A percentile compares a stretch with the other conserved stretches of the same genome.
Evolutionary conservation across 2,113 vertebrate species (phyloP).

Genomic region (Bombycilla garrulus): DNA sequence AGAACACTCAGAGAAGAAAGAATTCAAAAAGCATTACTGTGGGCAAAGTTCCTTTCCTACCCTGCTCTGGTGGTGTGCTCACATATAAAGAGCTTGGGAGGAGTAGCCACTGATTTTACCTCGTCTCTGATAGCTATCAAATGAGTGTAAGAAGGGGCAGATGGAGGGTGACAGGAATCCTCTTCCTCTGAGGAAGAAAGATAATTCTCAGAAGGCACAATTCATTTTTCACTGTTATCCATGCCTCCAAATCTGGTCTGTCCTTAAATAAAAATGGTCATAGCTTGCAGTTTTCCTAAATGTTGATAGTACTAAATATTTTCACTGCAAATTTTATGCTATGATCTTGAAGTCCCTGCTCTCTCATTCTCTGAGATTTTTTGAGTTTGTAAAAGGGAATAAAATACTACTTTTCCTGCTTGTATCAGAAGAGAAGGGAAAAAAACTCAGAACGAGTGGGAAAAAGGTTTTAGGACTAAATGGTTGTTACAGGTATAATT

Average conservation of each 20-base stretch:
- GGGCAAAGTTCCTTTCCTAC: neutral
- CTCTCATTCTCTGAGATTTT: neutral
- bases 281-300: neutral
- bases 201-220: neutral
- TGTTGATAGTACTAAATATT: neutral
- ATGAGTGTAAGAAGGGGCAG: neutral
- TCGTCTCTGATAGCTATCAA: neutral
- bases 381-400: neutral
- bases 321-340: neutral
- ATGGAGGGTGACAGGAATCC: neutral
- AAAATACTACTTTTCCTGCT: neutral
- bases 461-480: neutral
- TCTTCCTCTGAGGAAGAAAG: neutral
- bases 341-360: neutral
- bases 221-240: neutral
- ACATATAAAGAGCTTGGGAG: neutral
- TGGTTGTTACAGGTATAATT: neutral
- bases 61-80: accelerated
- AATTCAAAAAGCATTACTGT: neutral
- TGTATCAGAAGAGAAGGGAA: neutral
- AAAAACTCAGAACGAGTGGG: neutral
- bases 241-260: neutral
- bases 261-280: neutral
- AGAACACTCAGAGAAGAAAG: neutral
- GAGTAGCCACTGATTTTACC: neutral